Evolutionary conservation across 2,797 vertebrate species (phyloP).

Genomic region (Hipposideros larvatus): DNA sequence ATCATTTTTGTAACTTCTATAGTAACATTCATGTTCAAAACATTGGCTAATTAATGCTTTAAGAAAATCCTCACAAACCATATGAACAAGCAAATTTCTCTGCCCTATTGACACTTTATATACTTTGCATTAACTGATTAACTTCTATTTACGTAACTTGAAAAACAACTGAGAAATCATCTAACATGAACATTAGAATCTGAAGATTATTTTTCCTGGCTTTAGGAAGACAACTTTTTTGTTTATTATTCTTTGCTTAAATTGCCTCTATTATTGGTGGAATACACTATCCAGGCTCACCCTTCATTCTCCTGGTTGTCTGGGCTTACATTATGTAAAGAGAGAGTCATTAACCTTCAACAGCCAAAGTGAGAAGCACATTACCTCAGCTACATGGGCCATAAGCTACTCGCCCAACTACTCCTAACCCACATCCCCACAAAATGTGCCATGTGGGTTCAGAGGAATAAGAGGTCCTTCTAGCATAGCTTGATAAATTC

Average conservation of each 20-base stretch:
- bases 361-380: background rate
- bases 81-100: slow-evolving; percentile 15
- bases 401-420: background rate
- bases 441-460: background rate
- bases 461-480: background rate
- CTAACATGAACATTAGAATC: background rate
- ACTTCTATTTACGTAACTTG: slow-evolving; percentile 53
- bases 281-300: background rate
- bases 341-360: background rate
- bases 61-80: background rate
- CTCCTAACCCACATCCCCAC: background rate
- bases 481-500: background rate
- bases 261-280: background rate
- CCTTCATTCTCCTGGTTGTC: background rate
- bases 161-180: slow-evolving; percentile 48
- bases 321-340: background rate
- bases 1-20: slow-evolving; percentile 44
- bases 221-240: background rate
- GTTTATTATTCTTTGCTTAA: background rate
- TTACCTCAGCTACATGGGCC: background rate
- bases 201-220: background rate
- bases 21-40: slow-evolving; percentile 14
- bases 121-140: slow-evolving; percentile 38
- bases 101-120: slow-evolving; percentile 24
- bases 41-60: slow-evolving; percentile 46